Percentiles rank a stretch among this genome's conserved stretches.
Evolutionary conservation across 2,113 vertebrate species (phyloP).

Genomic region (Ovibos moschatus): DNA sequence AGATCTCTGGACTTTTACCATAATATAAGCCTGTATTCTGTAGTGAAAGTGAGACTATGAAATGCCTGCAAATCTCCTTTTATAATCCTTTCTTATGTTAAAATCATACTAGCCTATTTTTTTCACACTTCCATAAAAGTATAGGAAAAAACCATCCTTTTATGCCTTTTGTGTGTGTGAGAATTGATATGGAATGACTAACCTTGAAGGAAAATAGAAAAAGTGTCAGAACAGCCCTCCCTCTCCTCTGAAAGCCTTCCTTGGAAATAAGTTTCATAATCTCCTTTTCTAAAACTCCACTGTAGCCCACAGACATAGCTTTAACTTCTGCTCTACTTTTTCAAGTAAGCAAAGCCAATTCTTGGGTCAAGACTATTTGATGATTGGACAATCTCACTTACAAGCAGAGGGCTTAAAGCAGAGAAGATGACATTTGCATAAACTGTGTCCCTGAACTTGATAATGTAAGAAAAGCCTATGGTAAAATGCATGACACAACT

Average conservation of each 20-base stretch:
- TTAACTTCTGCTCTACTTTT: neutral
- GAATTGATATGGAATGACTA: neutral
- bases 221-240: neutral
- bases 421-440: neutral
- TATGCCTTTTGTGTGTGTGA: neutral
- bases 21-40: neutral
- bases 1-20: neutral
- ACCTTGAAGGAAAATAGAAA: neutral
- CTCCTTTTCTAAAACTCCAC: neutral
- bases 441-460: neutral
- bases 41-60: neutral
- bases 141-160: neutral
- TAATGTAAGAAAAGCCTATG: neutral
- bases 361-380: neutral
- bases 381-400: neutral
- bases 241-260: neutral
- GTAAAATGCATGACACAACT: neutral
- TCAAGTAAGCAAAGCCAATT: neutral
- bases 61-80: neutral
- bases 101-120: neutral
- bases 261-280: neutral
- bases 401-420: neutral
- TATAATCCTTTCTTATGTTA: neutral
- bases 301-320: neutral
- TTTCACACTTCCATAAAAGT: neutral